phyloP scores from a whole-genome alignment of 1,140 invertebrate species.

The Trissolcus basalis region DNA sequence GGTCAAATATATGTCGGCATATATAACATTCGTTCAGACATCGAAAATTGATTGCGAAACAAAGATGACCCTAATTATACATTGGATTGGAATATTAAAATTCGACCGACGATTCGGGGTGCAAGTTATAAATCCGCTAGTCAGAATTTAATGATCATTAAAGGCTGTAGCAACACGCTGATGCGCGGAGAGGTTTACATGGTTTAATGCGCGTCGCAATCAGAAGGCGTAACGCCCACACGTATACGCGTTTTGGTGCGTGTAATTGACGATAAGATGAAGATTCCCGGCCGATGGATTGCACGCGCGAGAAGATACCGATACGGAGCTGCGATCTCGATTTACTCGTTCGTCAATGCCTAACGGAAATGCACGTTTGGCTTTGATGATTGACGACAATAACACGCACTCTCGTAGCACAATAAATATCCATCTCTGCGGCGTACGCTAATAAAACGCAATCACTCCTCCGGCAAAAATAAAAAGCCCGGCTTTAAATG shows the following conservation, averaged over 20 bases:
- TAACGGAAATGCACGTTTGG: conserved; percentile 36
- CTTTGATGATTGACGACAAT: conserved; percentile 47
- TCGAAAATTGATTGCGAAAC: too few relatives aligned
- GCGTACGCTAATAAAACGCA: conserved; percentile 21
- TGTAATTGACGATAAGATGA: conserved; percentile 54
- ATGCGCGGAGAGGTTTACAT: conserved; percentile 48
- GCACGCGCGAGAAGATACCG: background rate
- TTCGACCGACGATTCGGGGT: too few relatives aligned
- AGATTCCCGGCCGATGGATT: conserved; percentile 31
- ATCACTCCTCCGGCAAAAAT: conserved; percentile 14
- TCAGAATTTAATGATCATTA: conserved; percentile 33
- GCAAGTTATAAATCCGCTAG: conserved; percentile 8
- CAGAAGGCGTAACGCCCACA: conserved; percentile 55
- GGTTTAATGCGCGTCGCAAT: conserved; percentile 54
- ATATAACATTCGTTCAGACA: too few relatives aligned
- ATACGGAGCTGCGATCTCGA: too few relatives aligned
- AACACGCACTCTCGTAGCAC: conserved; percentile 28
- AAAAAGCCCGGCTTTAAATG: background rate
- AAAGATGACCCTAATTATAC: background rate
- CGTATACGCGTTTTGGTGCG: conserved; percentile 43
- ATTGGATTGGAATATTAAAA: background rate
- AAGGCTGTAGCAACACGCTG: conserved; percentile 33
- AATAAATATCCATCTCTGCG: conserved; percentile 27
- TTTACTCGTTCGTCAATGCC: conserved; percentile 37
- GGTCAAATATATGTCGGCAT: too few relatives aligned